phyloP scores from a whole-genome alignment of 2,888 invertebrate genomes.

The Dolichopus griseipennis region DNA sequence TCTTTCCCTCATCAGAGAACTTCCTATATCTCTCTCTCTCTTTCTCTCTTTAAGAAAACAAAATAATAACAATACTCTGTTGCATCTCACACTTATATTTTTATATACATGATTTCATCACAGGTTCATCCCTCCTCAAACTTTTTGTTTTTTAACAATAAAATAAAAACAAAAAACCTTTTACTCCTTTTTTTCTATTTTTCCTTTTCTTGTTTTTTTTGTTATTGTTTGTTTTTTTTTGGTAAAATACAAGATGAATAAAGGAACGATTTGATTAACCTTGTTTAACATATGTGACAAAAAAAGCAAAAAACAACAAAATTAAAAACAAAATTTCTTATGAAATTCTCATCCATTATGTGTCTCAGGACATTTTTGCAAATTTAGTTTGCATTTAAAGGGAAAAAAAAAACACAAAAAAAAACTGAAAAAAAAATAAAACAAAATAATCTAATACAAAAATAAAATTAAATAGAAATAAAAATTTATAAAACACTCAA shows the following conservation, averaged over 20 bases:
- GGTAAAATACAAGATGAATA: not conserved
- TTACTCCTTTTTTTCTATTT: not conserved
- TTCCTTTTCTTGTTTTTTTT: not conserved
- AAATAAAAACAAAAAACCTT: not conserved
- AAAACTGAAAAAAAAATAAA: too few relatives aligned
- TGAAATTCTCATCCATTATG: constrained; percentile 4
- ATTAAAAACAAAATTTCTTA: not conserved
- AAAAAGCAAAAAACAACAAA: too few relatives aligned
- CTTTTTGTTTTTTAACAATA: too few relatives aligned
- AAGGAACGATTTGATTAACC: constrained; percentile 11
- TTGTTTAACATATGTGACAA: constrained; percentile 11
- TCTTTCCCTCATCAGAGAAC: too few relatives aligned
- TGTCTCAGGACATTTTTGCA: not conserved
- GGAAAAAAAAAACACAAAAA: not conserved
- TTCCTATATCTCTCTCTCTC: too few relatives aligned
- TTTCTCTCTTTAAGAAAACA: too few relatives aligned
- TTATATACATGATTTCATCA: not conserved
- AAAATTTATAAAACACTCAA: too few relatives aligned
- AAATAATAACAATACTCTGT: not conserved
- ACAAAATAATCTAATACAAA: too few relatives aligned
- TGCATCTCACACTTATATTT: not conserved
- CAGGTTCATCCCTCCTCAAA: not conserved
- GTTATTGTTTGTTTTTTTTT: not conserved
- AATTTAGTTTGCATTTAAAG: not conserved
- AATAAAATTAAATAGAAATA: not conserved